Conservation (phyloP, 2,797 vertebrate species). For the Simalia tracyae region DNA sequence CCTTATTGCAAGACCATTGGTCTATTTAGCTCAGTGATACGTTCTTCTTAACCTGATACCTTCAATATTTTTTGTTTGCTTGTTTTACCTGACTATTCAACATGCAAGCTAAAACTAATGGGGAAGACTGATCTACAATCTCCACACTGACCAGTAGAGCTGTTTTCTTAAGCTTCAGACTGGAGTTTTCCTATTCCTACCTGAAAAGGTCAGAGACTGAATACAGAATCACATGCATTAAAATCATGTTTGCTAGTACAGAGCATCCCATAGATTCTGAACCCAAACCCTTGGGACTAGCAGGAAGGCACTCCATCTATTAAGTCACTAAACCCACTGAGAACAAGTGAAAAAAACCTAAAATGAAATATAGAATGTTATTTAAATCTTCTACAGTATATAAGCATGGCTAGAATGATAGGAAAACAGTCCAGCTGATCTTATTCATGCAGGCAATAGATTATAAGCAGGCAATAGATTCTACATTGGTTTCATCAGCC, state of each 20-base stretch:
- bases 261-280: not conserved
- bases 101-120: too few species aligned
- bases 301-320: not conserved
- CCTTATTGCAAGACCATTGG: not conserved
- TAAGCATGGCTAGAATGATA: not conserved
- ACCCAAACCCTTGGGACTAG: not conserved
- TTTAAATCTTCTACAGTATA: not conserved
- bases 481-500: not conserved
- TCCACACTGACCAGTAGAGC: not conserved
- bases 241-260: not conserved
- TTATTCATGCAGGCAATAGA: not conserved
- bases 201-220: not conserved
- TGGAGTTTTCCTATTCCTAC: not conserved
- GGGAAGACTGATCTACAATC: not conserved
- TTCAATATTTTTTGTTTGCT: not conserved
- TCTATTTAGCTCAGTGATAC: not conserved
- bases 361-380: not conserved
- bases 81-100: too few species aligned
- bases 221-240: not conserved
- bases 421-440: conserved; percentile 7
- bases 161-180: not conserved
- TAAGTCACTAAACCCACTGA: not conserved
- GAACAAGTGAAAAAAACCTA: not conserved
- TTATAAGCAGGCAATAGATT: not conserved
- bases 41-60: not conserved